Conservation (phyloP, 1,140 invertebrate genomes). For the Holcopasites calliopsidis region DNA sequence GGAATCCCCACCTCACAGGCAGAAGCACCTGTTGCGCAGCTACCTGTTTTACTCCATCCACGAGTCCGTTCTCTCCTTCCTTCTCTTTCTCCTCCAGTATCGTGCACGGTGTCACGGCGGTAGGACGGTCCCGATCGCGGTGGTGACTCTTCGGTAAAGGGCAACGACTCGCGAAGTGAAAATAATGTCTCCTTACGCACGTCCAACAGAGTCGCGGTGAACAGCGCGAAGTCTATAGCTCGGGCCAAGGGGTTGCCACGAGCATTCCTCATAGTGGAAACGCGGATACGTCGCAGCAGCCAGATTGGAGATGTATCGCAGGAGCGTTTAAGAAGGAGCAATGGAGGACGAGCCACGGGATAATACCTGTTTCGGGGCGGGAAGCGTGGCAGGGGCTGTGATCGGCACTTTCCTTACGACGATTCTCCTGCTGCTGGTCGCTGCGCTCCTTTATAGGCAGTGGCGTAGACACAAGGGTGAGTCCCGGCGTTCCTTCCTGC, state of each 20-base stretch:
- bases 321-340: constrained; percentile 57
- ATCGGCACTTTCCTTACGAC: constrained; percentile 81
- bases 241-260: background rate
- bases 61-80: constrained; percentile 52
- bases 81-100: constrained; percentile 55
- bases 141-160: constrained; percentile 28
- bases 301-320: constrained; percentile 45
- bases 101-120: constrained; percentile 64
- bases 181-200: constrained; percentile 37
- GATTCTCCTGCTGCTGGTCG: constrained; percentile 74
- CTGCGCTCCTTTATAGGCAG: constrained; percentile 76
- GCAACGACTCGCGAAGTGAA: constrained; percentile 30
- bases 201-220: constrained; percentile 4
- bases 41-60: constrained; percentile 71
- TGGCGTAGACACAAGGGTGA: constrained; percentile 79
- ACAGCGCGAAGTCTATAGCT: background rate
- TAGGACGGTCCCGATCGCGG: constrained; percentile 24
- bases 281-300: background rate
- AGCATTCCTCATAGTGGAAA: background rate
- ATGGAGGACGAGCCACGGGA: constrained; percentile 57
- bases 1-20: constrained; percentile 37
- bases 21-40: constrained; percentile 77
- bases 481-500: constrained; percentile 45
- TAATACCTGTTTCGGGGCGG: constrained; percentile 75
- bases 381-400: constrained; percentile 80